Evolutionary conservation across 2,888 invertebrate genomes (phyloP).

Genomic region (Hoplodrina ambigua): DNA sequence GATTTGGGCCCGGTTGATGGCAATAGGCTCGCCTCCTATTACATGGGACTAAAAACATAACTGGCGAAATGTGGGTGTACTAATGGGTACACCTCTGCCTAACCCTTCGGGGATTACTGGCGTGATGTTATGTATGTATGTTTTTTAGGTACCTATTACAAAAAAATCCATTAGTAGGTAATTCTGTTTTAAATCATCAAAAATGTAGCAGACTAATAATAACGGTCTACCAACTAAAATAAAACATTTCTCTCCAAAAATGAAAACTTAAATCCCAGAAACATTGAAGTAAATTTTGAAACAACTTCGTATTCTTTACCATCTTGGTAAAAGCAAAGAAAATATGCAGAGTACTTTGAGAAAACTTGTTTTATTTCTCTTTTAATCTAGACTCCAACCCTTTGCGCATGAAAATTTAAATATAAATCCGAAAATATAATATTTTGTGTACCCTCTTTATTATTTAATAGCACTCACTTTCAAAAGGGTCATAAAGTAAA

Average conservation of each 20-base stretch:
- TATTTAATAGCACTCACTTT: conserved; percentile 58
- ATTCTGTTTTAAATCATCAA: conserved; percentile 14
- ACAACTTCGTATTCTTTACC: conserved; percentile 41
- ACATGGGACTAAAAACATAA: too few relatives aligned
- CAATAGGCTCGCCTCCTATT: too few relatives aligned
- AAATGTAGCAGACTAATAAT: conserved; percentile 38
- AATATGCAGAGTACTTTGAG: conserved; percentile 41
- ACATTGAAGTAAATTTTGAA: conserved; percentile 49
- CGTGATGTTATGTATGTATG: too few relatives aligned
- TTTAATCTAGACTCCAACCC: conserved; percentile 40
- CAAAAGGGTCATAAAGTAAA: conserved; percentile 40
- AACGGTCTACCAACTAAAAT: conserved; percentile 32
- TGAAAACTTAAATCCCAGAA: conserved; percentile 36
- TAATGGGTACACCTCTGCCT: too few relatives aligned
- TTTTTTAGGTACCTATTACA: too few relatives aligned
- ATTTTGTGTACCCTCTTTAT: conserved; percentile 53
- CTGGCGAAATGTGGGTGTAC: too few relatives aligned
- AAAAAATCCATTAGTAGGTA: conserved; percentile 26
- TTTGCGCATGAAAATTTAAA: conserved; percentile 43
- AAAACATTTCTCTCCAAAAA: conserved; percentile 38
- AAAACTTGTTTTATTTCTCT: conserved; percentile 39
- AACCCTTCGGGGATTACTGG: too few relatives aligned
- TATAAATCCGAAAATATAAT: conserved; percentile 46
- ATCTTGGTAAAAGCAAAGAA: conserved; percentile 52
- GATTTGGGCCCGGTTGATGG: too few relatives aligned